Evolutionary conservation across 2,888 invertebrate genomes (phyloP), one percentile per base, ranked within the genome.

Genomic region (Tetragnatha montana): DNA sequence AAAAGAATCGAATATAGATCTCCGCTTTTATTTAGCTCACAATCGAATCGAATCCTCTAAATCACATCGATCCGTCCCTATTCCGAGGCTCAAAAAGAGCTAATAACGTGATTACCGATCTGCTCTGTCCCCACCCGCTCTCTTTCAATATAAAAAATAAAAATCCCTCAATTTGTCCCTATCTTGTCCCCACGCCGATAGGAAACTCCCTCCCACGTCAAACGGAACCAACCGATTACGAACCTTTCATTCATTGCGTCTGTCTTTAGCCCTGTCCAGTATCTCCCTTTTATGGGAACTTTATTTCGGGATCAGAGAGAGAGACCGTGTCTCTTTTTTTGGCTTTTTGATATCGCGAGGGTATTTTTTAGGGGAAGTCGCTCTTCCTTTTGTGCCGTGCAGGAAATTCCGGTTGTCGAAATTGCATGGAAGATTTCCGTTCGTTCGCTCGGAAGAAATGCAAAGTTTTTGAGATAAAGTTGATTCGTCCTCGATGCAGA

Each of bases 391-490:
- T 86, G 51, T 79, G 86, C 79, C 79, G 79, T 73, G 73, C 79
- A 35, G 71, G 60, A 80, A 79, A 86, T 79, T 86, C 73, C 71
- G 79, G 60, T 86, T 73, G 70, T 85, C 35, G 71, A 79, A 78
- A 86, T 86, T 79, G 86, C 73, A 86, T 80, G 35, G 82, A 50
- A 74, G 74, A 19, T 74, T 82, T 47, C 51, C 22, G 51, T 47
- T 73, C 50, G 51, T 78, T 86, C 78, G 73, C 8, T 60, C 71
- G 73, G 86, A 86, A 79, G 79, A 73, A 73, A 79, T 86, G 79
- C 79, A 86, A 86, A 86, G 86, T 86, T 86, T n/a, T 86, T 79
- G 71, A 79, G 86, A 86, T 86, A 86, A 86, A 73, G 60, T 79
- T 86, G 86, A 86, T 71, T 80, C 68, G 35, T 80, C 79, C 79